These are phyloP conservation scores for Parnassius mnemosyne DNA, from an alignment of 2,888 invertebrate genomes.

Conservation along the genomic window DNA sequence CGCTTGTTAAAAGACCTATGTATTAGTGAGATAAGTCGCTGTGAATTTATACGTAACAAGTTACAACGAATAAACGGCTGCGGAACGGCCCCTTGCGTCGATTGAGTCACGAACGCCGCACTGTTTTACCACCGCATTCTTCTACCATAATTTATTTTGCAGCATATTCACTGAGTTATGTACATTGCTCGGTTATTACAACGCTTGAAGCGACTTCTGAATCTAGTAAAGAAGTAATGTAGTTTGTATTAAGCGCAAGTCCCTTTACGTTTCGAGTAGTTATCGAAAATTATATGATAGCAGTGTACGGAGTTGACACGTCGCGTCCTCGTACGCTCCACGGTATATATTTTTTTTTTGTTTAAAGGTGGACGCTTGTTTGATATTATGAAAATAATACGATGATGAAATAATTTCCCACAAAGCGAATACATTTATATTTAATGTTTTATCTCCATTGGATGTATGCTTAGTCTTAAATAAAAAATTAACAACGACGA, in stretches of 20 bases:
- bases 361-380: conserved; percentile 11
- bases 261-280: not conserved
- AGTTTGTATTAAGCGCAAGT: conserved; percentile 4
- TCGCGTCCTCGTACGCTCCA: conserved; percentile 11
- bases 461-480: not conserved
- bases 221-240: conserved; percentile 30
- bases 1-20: conserved; percentile 34
- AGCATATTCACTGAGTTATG: conserved; percentile 29
- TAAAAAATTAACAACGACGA: not conserved
- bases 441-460: not conserved
- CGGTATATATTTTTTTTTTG: conserved; percentile 18
- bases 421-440: conserved; percentile 6
- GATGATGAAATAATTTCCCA: conserved; percentile 26
- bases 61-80: conserved; percentile 43
- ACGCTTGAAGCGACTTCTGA: not conserved
- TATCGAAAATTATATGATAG: not conserved
- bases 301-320: conserved; percentile 18
- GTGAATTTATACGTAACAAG: conserved; percentile 24
- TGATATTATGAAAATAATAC: conserved; percentile 25
- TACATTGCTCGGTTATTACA: conserved; percentile 43
- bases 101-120: conserved; percentile 64
- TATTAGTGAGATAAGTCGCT: conserved; percentile 32
- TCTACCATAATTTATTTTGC: conserved; percentile 43
- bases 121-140: conserved; percentile 49
- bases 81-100: conserved; percentile 56